Conservation (phyloP, 2,113 vertebrate species). For the Heloderma charlesbogerti region DNA sequence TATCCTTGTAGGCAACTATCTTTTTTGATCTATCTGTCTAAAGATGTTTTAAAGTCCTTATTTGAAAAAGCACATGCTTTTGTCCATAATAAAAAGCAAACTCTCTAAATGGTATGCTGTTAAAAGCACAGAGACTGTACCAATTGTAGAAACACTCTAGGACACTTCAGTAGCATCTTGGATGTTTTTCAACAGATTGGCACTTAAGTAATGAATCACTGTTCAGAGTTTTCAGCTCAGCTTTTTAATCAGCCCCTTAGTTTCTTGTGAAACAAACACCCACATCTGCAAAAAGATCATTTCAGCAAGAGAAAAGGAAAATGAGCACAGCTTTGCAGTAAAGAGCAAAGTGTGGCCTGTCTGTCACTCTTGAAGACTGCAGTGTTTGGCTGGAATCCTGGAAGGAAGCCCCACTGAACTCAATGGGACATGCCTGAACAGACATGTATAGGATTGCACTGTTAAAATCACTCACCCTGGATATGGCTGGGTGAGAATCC, state of each 20-base stretch:
- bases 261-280: conserved; percentile 1
- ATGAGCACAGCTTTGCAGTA: background rate
- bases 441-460: background rate
- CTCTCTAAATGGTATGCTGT: background rate
- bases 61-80: conserved; percentile 22
- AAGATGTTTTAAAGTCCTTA: background rate
- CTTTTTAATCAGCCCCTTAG: background rate
- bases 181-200: background rate
- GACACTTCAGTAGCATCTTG: conserved; percentile 20
- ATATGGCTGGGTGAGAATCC: background rate
- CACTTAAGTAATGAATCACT: background rate
- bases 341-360: background rate
- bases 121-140: conserved; percentile 31
- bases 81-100: background rate
- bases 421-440: background rate
- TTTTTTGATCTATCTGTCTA: background rate
- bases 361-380: background rate
- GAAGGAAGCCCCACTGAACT: background rate
- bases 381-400: background rate
- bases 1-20: conserved; percentile 12
- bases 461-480: background rate
- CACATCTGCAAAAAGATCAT: background rate
- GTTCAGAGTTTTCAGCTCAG: background rate
- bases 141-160: background rate
- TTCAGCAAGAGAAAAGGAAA: background rate